Base-by-base conservation (phyloP, 2,113 vertebrate species). In the Haplotaxodon microlepis region DNA sequence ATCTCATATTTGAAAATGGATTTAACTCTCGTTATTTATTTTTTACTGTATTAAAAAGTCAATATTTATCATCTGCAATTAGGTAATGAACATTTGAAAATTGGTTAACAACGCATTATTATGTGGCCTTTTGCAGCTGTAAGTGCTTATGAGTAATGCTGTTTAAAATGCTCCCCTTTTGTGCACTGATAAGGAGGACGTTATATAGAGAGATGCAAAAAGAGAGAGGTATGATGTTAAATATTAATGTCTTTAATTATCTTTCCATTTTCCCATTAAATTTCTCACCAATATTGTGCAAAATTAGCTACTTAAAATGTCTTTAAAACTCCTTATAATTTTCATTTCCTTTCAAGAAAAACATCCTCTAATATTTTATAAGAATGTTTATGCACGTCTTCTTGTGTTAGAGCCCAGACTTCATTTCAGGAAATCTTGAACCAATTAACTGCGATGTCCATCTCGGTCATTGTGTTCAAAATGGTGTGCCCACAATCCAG, bases 361-460 rank as follows among this genome's bases (percentile, higher is more conserved):
- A 9, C 56, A 7, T 7, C 21, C 53, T 56, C 21, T 7, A 24
- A 24, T 56, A 56, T 56, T 56, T 56, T 24, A 56, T 56, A 24
- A 57, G 54, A 10, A 61, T 34, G 29, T 19, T 61, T 61, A 61
- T 34, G 8, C 8, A 61, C 0, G 0, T 34, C 0, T 10, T 61
- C 57, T 17, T 34, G 29, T 61, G 59, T 61, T 61, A 61, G 59
- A 61, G 16, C 59, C 29, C 29, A 34, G 59, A 19, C 16, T 63
- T 63, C 16, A 19, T 17, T 61, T 61, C 59, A 61, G 59, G 16
- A 19, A 34, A 34, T 61, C 0, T 61, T 61, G 16, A 61, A 61
- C 16, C 57, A 61, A 61, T 61, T 34, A 61, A 0, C 1, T 17
- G 9, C 0, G 9, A 34, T 61, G 29, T 61, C 57, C 0, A 0